Evolutionary conservation across 1,140 invertebrate species (phyloP), one percentile per base, ranked within the genome.

Genomic region (Oncopeltus fasciatus): DNA sequence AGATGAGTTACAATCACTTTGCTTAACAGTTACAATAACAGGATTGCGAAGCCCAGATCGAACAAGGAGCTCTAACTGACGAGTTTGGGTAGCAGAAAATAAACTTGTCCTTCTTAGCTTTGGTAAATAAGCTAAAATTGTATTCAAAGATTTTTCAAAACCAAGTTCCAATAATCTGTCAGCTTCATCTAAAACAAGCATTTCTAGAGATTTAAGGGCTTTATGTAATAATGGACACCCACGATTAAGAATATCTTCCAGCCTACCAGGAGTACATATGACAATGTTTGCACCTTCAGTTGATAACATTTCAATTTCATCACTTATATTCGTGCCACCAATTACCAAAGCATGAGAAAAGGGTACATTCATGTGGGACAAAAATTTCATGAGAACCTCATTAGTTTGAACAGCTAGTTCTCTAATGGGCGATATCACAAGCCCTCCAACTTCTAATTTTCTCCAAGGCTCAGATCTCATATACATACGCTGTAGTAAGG

Each of bases 51-150:
- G 74, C 1, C 95, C 96, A 14, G 95, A 95, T 70, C 94, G 76
- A 33, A 97, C 88, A 18, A 99, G 75, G 65, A 92, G 85, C 65
- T 92, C 83, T 0, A 99, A 78, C 76, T 98, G 90, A 72, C 92
- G 92, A 0, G 95, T 98, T 75, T 98, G 95, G 18, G 97, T 99
- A 5, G 97, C 97, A 27, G 95, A 99, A 76, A 99, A 99, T 20
- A 99, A 77, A 0, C 94, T 94, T 0, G 97, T 99, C 69, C 94
- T 78, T 67, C 97, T 75, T 70, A 96, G 91, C 60, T 94, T 86
- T 0, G 97, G 96, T 49, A 99, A 74, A 73, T 87, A 91, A 69
- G 84, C 83, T 0, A 99, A 77, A 69, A 99, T 97, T 44, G 84
- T 88, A 67, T 92, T 92, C 1, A 99, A 75, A n/a, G 85, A 83